phyloP scores from a whole-genome alignment of 2,113 vertebrate species.

The Sander lucioperca region DNA sequence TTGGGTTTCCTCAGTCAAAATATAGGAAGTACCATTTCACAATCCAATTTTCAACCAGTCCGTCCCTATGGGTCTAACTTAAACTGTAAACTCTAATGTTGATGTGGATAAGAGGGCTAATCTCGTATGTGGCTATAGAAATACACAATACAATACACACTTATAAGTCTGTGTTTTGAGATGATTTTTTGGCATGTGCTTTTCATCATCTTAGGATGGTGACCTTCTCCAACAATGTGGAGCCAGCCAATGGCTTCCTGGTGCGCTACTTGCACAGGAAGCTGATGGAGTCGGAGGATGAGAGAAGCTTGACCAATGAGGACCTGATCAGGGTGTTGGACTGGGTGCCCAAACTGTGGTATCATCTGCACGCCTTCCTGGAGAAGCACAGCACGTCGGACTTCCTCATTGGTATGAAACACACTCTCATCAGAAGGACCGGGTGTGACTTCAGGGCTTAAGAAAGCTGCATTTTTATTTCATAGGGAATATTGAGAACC shows the following conservation, averaged over 20 bases:
- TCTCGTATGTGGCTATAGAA: background rate
- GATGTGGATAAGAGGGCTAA: background rate
- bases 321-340: slow-evolving; percentile 94
- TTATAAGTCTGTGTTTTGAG: background rate
- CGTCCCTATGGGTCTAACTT: background rate
- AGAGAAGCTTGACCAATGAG: slow-evolving; percentile 89
- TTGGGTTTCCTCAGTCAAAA: background rate
- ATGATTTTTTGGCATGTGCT: background rate
- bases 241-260: slow-evolving; percentile 97
- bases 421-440: background rate
- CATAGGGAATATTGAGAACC: background rate
- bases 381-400: slow-evolving; percentile 99
- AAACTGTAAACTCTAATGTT: background rate
- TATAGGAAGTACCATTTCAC: background rate
- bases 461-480: background rate
- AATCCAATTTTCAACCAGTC: background rate
- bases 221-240: slow-evolving; percentile 98
- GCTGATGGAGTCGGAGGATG: slow-evolving; percentile 94
- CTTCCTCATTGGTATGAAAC: slow-evolving; percentile 94
- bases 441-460: background rate
- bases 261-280: slow-evolving; percentile 96
- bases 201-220: slow-evolving; percentile 87
- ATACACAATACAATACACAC: background rate
- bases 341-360: slow-evolving; percentile 99
- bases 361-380: slow-evolving; percentile 97